These are phyloP conservation scores for Siniperca knerii DNA, from an alignment of 2,113 vertebrate species.

Conservation along the genomic window DNA sequence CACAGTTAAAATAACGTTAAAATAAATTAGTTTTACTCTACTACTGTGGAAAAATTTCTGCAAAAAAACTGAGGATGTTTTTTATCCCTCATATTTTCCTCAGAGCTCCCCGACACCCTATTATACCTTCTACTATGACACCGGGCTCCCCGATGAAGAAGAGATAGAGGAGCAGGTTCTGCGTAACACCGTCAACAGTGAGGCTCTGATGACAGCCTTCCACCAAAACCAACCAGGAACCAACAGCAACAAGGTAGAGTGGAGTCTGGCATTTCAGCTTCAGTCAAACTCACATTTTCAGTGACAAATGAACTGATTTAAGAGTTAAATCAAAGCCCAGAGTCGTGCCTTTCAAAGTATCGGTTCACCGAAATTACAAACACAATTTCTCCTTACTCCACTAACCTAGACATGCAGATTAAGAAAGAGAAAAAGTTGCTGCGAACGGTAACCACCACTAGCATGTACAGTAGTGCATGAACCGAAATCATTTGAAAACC, in stretches of 20 bases:
- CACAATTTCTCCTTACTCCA: neutral
- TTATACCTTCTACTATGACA: slow-evolving; percentile 86
- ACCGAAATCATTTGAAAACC: neutral
- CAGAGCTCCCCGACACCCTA: slow-evolving; percentile 77
- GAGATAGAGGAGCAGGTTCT: slow-evolving; percentile 79
- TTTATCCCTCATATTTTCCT: no score
- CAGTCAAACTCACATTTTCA: neutral
- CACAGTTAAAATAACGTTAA: neutral
- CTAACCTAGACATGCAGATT: neutral
- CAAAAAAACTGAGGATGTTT: neutral
- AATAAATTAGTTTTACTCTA: neutral
- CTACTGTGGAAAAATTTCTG: neutral
- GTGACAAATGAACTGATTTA: neutral
- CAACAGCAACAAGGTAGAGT: slow-evolving; percentile 75
- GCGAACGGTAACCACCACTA: no score
- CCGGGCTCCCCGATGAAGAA: slow-evolving; percentile 67
- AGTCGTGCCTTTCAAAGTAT: neutral
- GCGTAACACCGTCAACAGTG: slow-evolving; percentile 82
- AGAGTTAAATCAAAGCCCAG: neutral
- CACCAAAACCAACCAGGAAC: slow-evolving; percentile 79
- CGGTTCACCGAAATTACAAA: neutral
- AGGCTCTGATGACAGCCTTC: slow-evolving; percentile 88
- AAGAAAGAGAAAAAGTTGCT: neutral
- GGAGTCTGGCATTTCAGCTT: no score
- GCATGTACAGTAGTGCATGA: neutral